Conservation (phyloP, 2,113 vertebrate genomes). For the Lagopus leucura region DNA sequence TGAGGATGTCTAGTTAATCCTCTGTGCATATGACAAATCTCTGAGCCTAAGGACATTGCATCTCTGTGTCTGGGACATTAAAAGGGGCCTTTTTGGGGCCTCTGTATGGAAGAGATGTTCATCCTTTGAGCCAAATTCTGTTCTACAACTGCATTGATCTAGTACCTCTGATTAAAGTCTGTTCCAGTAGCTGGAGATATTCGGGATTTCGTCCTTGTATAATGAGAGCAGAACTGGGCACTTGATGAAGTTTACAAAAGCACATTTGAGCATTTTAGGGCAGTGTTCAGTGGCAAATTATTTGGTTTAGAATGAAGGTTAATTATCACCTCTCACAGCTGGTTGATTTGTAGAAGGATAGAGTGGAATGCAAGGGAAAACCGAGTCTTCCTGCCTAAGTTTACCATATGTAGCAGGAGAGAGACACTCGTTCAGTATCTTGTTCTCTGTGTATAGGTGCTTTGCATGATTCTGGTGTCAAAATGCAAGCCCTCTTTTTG, state of each 20-base stretch:
- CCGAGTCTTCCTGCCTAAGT: constrained; percentile 40
- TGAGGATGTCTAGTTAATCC: constrained; percentile 30
- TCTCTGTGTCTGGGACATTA: not conserved
- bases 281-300: not conserved
- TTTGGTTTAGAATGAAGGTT: constrained; percentile 31
- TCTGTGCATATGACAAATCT: constrained; percentile 18
- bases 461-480: constrained; percentile 52
- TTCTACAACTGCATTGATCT: not conserved
- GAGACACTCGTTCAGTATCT: not conserved
- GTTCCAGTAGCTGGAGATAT: not conserved
- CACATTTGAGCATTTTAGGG: not conserved
- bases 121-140: constrained; percentile 51
- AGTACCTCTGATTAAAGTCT: constrained; percentile 46
- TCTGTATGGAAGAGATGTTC: not conserved
- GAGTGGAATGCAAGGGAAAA: constrained; percentile 10
- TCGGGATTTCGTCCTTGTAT: not conserved
- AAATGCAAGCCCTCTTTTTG: constrained; percentile 56
- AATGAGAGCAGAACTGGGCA: not conserved
- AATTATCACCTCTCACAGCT: not conserved
- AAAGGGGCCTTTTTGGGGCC: not conserved
- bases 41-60: not conserved
- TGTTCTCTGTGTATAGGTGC: constrained; percentile 33
- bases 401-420: constrained; percentile 49
- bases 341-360: not conserved
- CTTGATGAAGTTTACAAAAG: constrained; percentile 36